A percentile compares a stretch with the other conserved stretches of the same genome.
Conservation (phyloP, 2,113 vertebrate species). For the Falcunculus frontatus region DNA sequence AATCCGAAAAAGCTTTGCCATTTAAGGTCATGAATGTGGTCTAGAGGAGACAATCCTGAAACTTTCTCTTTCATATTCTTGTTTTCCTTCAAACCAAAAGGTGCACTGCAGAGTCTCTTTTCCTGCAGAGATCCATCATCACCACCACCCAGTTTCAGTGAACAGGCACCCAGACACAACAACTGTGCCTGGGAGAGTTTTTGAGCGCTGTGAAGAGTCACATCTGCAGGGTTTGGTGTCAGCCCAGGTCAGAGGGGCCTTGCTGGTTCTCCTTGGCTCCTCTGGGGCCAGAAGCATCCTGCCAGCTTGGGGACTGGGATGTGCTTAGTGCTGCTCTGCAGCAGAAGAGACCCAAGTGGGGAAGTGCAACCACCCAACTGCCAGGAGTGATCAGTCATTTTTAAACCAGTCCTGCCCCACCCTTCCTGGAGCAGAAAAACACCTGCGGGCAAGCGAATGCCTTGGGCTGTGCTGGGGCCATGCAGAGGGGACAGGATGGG, state of each 20-base stretch:
- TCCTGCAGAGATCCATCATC: neutral
- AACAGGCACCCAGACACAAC: neutral
- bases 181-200: neutral
- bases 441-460: neutral
- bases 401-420: neutral
- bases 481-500: neutral
- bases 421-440: slow-evolving; percentile 56
- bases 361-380: neutral
- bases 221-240: neutral
- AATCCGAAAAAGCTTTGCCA: neutral
- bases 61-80: neutral
- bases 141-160: neutral
- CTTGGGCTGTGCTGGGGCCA: neutral
- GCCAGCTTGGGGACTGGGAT: neutral
- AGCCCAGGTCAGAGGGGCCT: neutral
- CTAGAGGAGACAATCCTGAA: neutral
- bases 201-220: neutral
- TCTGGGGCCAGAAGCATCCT: neutral
- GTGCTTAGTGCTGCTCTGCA: neutral
- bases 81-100: neutral
- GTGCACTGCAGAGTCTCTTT: no score
- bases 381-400: neutral
- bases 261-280: neutral
- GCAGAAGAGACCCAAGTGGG: neutral
- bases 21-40: neutral